Evolutionary conservation across 2,888 invertebrate genomes (phyloP), one percentile per base, ranked within the genome.

Genomic region (Malthinus seriepunctatus): DNA sequence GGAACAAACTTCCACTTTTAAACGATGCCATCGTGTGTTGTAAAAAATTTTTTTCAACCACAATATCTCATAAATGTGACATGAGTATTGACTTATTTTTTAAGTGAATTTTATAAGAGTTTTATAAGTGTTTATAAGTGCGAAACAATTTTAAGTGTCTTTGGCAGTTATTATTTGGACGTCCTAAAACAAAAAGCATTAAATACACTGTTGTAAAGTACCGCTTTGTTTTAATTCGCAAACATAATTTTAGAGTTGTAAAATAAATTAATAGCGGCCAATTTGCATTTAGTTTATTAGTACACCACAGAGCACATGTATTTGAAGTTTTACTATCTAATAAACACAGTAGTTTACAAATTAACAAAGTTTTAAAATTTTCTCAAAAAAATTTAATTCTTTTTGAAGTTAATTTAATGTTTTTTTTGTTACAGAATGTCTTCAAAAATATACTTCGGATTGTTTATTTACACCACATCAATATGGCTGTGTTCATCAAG

Each of bases 401-500:
- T 35, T 9, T 35, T 35, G 9, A 35, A 35, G 9, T 35, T 45
- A 11, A 32, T 14, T 14, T 33, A 15, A 46, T 39, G 11, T 55
- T 45, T 47, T 47, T 51, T 45, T 62, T 58, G 57, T 62, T 62
- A 32, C 62, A 62, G 62, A 32, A 62, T 62, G 62, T 47, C 47
- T 23, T 23, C 51, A 5, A 14, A 32, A 32, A 14, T 47, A 15
- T 34, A 51, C 23, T 38, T 44, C 9, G 46, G 35, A 23, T 38
- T 53, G 50, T 45, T 37, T 33, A 53, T 53, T 45, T 45, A 49
- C 12, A 23, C 49, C 8, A 50, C 32, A 32, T 38, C 70, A 23
- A 35, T 66, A 8, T 55, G 67, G 23, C 45, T 65, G 50, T 63
- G 56, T 34, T 57, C 56, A 35, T 63, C 70, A 11, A 54, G 56